Base-by-base conservation (phyloP, 1,140 invertebrate species). In the Leptinotarsa texana region DNA sequence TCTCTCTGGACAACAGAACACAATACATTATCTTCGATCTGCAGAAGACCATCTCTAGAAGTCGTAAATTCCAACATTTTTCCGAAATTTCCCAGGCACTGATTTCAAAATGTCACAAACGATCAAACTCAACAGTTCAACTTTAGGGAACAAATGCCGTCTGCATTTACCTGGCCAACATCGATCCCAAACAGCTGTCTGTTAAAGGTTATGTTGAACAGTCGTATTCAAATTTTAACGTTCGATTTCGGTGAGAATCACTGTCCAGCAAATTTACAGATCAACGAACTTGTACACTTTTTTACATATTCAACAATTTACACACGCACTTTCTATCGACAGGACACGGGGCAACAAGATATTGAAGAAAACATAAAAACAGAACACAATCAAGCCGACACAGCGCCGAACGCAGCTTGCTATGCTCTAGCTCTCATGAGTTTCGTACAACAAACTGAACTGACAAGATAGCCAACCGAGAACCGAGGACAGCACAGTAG, bases 1-100 rank as follows among this genome's bases (percentile, higher is more conserved):
- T 90, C 88, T 80, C 87, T 86, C 75, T 89, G 89, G 80, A 91
- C 87, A 79, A 91, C 86, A 81, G 84, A 87, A 72, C 86, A 86
- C 77, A 91, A 84, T 80, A 87, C 85, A 81, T 89, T 89, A 82
- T 89, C 87, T 69, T 87, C 86, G 72, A 91, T 85, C 84, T 89
- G 89, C 84, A 91, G 84, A 74, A 91, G 87, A 78, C 90, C 90
- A 85, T 91, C 89, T 62, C 75, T 73, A 17, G 80, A 79, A 51
- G 77, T 77, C 13, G 75, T 78, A 74, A 79, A 80, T 75, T 78
- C 78, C 80, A 80, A 74, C 80, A 81, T 82, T 73, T 76, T 78
- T 57, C n/a, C 42, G 33, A 57, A 73, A 73, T 63, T 57, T 27
- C 33, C 66, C 21, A 73, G 24, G 48, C 71, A 73, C 71, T 73